Evolutionary conservation across 2,797 vertebrate genomes (phyloP), one percentile per base, ranked within the genome.

Genomic region (Chelon auratus): DNA sequence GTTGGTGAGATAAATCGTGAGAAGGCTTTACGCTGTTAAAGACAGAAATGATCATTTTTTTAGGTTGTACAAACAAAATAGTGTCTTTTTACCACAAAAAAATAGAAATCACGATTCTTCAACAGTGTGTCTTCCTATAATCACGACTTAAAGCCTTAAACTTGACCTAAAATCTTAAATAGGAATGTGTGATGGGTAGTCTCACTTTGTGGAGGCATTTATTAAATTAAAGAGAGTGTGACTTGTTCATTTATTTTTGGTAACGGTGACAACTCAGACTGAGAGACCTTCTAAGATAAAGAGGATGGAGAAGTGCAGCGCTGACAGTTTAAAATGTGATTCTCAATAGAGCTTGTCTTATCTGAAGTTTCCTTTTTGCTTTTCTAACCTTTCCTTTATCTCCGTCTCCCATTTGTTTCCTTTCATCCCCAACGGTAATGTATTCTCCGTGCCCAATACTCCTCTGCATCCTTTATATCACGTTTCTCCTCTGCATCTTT

Each of bases 371-470:
- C 52, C 61, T 61, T 82, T 87, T 75, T 75, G 43, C 62, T 76
- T 58, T 51, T 40, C 69, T 87, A 81, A 86, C 79, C 84, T 84
- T 87, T 85, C 54, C 67, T 74, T 55, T 18, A 36, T 78, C 64
- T 61, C 48, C 70, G 65, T 61, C 64, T 81, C 47, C 39, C 62
- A 54, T 84, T 82, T 85, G 47, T 89, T 82, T 84, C 59, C 72
- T 70, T 75, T 80, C 77, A 79, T 78, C 59, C 65, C 50, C 78
- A 72, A 74, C 48, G 40, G 18, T 84, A 81, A 91, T 89, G 69
- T 75, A 84, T 88, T 85, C 73, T 63, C 71, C 13, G n/a, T 69
- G 78, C 75, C 63, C 63, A 78, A 82, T 63, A 51, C 55, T 53
- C 75, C 55, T 61, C 51, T 40, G 63, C 66, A 62, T 86, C 60